Conservation (phyloP, 2,888 invertebrate genomes). For the Sphinx pinastri region DNA sequence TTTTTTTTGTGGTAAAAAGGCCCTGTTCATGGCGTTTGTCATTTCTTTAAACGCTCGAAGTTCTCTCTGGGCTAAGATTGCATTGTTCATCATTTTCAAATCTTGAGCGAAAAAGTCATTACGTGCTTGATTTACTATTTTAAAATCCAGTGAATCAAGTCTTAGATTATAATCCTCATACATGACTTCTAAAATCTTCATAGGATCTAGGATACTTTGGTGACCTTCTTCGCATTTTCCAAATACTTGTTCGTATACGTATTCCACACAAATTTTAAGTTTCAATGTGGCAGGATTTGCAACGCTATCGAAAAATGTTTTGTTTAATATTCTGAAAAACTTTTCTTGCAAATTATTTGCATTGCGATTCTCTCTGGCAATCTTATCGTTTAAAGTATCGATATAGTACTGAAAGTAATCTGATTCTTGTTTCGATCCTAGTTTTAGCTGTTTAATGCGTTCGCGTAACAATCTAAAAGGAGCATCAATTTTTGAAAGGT, state of each 20-base stretch:
- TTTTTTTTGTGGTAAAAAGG: slow-evolving; percentile 68
- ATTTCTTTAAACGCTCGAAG: slow-evolving; percentile 71
- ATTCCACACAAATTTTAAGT: slow-evolving; percentile 77
- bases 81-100: slow-evolving; percentile 73
- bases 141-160: slow-evolving; percentile 73
- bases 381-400: slow-evolving; percentile 64
- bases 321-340: slow-evolving; percentile 72
- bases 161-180: slow-evolving; percentile 76
- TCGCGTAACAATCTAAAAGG: slow-evolving; percentile 63
- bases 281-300: slow-evolving; percentile 71
- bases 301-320: slow-evolving; percentile 70
- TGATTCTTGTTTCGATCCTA: slow-evolving; percentile 63
- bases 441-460: slow-evolving; percentile 65
- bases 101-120: slow-evolving; percentile 74
- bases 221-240: slow-evolving; percentile 80
- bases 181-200: slow-evolving; percentile 77
- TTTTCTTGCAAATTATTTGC: slow-evolving; percentile 69
- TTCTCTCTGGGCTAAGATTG: slow-evolving; percentile 71
- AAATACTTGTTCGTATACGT: slow-evolving; percentile 75
- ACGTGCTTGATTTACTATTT: slow-evolving; percentile 71
- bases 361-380: slow-evolving; percentile 66
- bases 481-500: slow-evolving; percentile 68
- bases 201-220: slow-evolving; percentile 69
- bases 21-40: slow-evolving; percentile 77
- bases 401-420: slow-evolving; percentile 78